A percentile compares a stretch with the other conserved stretches of the same genome.
Conservation (phyloP, 1,140 invertebrate species). For the Diorhabda sublineata region DNA sequence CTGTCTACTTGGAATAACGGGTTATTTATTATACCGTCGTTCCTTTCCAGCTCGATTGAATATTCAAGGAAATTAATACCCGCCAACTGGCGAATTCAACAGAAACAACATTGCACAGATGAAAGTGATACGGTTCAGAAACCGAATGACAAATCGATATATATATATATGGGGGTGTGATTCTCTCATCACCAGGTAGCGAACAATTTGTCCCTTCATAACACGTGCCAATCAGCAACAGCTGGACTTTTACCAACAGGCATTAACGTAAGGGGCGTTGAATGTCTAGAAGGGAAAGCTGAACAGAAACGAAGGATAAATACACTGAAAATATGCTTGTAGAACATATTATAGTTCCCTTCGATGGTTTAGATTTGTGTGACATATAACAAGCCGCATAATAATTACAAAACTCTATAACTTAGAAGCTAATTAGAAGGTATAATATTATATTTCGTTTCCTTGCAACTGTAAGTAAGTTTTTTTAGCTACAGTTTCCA, state of each 20-base stretch:
- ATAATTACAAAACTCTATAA: too few species aligned
- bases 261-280: neutral
- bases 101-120: neutral
- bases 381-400: too few species aligned
- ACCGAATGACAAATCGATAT: slow-evolving; percentile 11
- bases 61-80: slow-evolving; percentile 3
- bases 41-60: neutral
- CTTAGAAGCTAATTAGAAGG: too few species aligned
- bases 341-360: too few species aligned
- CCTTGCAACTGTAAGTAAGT: too few species aligned
- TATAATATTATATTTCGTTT: too few species aligned
- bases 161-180: slow-evolving; percentile 11
- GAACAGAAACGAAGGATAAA: neutral
- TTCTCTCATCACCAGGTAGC: slow-evolving; percentile 5
- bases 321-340: too few species aligned
- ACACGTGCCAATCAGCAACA: slow-evolving; percentile 10
- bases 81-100: neutral
- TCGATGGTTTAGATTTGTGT: too few species aligned
- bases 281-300: neutral
- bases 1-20: too few species aligned
- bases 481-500: too few species aligned
- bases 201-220: slow-evolving; percentile 10
- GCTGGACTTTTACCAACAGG: slow-evolving; percentile 5
- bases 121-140: neutral
- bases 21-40: too few species aligned